Evolutionary conservation across 2,797 vertebrate species (phyloP).

Genomic region (Chiloscyllium punctatum): DNA sequence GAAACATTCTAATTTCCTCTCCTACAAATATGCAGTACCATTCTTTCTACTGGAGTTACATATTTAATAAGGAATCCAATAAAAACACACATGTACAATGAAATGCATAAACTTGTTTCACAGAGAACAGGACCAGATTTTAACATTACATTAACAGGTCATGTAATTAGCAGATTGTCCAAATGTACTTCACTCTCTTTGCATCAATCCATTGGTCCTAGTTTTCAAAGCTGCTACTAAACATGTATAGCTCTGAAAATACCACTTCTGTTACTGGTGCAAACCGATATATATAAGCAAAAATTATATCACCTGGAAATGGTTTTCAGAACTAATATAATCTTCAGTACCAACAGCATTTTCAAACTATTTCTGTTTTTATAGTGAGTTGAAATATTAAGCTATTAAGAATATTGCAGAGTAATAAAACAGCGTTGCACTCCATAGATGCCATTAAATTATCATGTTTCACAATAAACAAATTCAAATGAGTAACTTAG

Average conservation of each 20-base stretch:
- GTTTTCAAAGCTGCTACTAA: not conserved
- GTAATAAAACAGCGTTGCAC: not conserved
- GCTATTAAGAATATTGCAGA: not conserved
- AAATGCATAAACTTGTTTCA: not conserved
- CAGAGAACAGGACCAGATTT: not conserved
- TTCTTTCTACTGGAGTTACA: not conserved
- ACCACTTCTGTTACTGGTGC: not conserved
- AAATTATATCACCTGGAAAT: not conserved
- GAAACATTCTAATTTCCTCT: not conserved
- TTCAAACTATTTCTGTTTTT: not conserved
- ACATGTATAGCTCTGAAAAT: not conserved
- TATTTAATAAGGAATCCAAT: not conserved
- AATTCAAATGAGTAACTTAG: constrained; percentile 46
- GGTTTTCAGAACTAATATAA: not conserved
- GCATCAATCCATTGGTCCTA: not conserved
- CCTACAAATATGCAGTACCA: not conserved
- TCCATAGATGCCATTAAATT: not conserved
- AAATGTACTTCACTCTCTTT: not conserved
- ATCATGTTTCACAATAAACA: not conserved
- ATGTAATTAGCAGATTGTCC: not conserved
- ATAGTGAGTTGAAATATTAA: not conserved
- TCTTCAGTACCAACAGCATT: not conserved
- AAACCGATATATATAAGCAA: not conserved
- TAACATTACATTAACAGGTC: not conserved
- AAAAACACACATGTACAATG: not conserved